These are phyloP conservation scores for Tetanocera ferruginea DNA, from an alignment of 2,888 invertebrate genomes.

Conservation along the genomic window DNA sequence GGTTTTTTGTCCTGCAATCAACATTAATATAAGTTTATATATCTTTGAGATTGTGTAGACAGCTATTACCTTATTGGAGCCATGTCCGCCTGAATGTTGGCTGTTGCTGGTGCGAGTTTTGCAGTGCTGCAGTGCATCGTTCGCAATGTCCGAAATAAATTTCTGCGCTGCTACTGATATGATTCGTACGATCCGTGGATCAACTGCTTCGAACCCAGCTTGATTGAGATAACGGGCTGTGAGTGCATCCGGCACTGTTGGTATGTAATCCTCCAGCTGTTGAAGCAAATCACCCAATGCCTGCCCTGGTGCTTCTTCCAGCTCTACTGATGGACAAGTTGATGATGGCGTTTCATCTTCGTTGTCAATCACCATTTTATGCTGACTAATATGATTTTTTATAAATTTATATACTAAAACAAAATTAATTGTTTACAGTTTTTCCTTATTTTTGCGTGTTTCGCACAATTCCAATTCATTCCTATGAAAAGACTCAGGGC, in stretches of 20 bases:
- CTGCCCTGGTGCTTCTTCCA: conserved; percentile 73
- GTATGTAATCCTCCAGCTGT: conserved; percentile 94
- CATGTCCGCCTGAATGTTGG: conserved; percentile 73
- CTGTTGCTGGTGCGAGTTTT: conserved; percentile 89
- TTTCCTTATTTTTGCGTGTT: no score
- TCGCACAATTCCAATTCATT: no score
- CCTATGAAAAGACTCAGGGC: no score
- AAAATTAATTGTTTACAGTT: no score
- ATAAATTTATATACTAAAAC: no score
- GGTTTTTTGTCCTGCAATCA: conserved; percentile 71
- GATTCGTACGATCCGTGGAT: conserved; percentile 89
- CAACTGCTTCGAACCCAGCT: conserved; percentile 93
- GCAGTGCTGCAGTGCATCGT: conserved; percentile 97
- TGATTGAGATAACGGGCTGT: conserved; percentile 86
- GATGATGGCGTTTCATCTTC: conserved; percentile 39
- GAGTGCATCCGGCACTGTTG: conserved; percentile 88
- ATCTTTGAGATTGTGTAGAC: conserved; percentile 38
- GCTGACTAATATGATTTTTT: no score
- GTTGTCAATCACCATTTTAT: conserved; percentile 47
- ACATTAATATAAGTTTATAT: conserved; percentile 41
- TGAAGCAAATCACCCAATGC: conserved; percentile 89
- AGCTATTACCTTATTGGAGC: conserved; percentile 71
- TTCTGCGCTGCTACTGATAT: conserved; percentile 97
- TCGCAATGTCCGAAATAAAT: conserved; percentile 96
- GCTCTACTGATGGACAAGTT: conserved; percentile 21